Percentiles rank a stretch among this genome's conserved stretches.
These are phyloP conservation scores for Morpho helenor DNA, from an alignment of 2,888 invertebrate genomes.

Conservation along the genomic window DNA sequence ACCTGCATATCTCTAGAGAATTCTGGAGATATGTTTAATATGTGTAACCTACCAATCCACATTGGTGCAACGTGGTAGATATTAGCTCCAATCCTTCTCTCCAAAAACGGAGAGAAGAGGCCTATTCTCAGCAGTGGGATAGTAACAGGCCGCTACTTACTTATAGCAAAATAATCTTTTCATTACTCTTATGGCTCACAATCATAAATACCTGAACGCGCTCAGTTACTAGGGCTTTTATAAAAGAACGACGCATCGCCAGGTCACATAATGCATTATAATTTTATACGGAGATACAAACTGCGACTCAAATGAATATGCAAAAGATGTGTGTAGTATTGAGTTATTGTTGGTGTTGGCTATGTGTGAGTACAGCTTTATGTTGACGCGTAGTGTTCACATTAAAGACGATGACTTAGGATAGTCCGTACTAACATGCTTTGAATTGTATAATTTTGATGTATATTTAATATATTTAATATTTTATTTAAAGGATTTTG, in stretches of 20 bases:
- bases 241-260: conserved; percentile 31
- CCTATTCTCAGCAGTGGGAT: too few relatives aligned
- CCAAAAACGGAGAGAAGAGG: too few relatives aligned
- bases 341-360: conserved; percentile 63
- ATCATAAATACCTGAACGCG: conserved; percentile 10
- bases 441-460: too few relatives aligned
- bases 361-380: conserved; percentile 44
- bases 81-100: too few relatives aligned
- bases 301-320: conserved; percentile 74
- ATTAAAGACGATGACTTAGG: conserved; percentile 22
- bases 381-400: conserved; percentile 26
- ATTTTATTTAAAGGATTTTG: too few relatives aligned
- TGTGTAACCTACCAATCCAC: too few relatives aligned
- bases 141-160: too few relatives aligned
- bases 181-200: conserved; percentile 16
- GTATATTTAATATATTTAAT: too few relatives aligned
- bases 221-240: conserved; percentile 18
- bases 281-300: conserved; percentile 79
- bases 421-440: too few relatives aligned
- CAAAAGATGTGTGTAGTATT: conserved; percentile 67
- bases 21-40: too few relatives aligned
- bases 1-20: too few relatives aligned
- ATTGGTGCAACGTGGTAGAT: too few relatives aligned
- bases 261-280: conserved; percentile 76
- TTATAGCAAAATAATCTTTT: conserved; percentile 14